Percentiles rank a stretch among this genome's conserved stretches.
These are phyloP conservation scores for Proctacanthus coquilletti DNA, from an alignment of 1,140 invertebrate genomes.

Conservation along the genomic window DNA sequence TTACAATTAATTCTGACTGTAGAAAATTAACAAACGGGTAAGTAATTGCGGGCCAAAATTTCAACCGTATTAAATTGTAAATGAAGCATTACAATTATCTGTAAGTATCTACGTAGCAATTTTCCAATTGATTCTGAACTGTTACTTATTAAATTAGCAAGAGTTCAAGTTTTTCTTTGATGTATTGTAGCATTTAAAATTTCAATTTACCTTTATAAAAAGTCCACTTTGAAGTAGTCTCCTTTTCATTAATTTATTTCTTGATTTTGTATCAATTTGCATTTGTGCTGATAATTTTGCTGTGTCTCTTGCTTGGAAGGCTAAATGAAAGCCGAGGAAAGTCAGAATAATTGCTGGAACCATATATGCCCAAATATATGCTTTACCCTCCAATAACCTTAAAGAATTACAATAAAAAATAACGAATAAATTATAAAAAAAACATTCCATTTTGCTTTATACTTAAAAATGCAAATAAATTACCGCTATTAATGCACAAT, in stretches of 20 bases:
- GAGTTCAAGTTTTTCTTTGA: too few relatives aligned
- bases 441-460: too few relatives aligned
- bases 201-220: conserved; percentile 39
- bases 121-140: too few relatives aligned
- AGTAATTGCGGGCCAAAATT: too few relatives aligned
- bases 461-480: too few relatives aligned
- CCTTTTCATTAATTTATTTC: conserved; percentile 41
- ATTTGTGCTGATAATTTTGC: conserved; percentile 24
- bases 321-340: conserved; percentile 10
- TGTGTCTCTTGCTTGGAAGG: conserved; percentile 4
- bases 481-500: too few relatives aligned
- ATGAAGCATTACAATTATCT: too few relatives aligned
- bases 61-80: too few relatives aligned
- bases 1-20: too few relatives aligned
- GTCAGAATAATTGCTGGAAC: conserved; percentile 30
- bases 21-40: too few relatives aligned
- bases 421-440: not conserved
- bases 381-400: conserved; percentile 33
- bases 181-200: not conserved
- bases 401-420: not conserved
- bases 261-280: conserved; percentile 38
- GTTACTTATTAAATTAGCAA: too few relatives aligned
- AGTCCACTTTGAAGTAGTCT: conserved; percentile 40
- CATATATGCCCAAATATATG: conserved; percentile 32
- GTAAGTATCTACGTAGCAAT: too few relatives aligned